These are phyloP conservation scores for Tangara arthus DNA, from an alignment of 2,797 vertebrate species.

Conservation along the genomic window DNA sequence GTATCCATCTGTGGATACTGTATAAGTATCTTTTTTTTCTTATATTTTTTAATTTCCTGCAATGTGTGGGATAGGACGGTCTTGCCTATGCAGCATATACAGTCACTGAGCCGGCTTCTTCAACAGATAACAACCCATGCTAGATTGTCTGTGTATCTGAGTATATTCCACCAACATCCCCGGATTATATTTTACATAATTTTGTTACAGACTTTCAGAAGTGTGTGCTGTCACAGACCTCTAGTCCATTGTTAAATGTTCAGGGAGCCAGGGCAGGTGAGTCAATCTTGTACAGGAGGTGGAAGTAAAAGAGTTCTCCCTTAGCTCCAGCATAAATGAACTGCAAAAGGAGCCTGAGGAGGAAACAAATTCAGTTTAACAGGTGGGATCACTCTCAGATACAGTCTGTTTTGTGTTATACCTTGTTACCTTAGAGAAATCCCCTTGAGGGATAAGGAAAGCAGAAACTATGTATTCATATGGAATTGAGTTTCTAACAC, in stretches of 20 bases:
- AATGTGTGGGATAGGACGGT: not conserved
- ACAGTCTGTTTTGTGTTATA: not conserved
- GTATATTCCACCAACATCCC: not conserved
- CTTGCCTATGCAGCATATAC: rapidly evolving
- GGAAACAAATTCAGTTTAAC: not conserved
- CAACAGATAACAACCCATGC: not conserved
- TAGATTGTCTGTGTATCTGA: not conserved
- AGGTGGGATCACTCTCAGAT: not conserved
- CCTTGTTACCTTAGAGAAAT: not conserved
- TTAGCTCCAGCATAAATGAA: not conserved
- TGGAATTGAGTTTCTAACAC: not conserved
- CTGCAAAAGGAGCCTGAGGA: not conserved
- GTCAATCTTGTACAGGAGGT: not conserved
- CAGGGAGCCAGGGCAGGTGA: not conserved
- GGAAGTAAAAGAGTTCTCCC: not conserved
- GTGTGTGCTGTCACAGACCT: not conserved
- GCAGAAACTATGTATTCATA: not conserved
- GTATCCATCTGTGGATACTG: not conserved
- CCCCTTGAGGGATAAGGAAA: not conserved
- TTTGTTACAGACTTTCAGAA: not conserved
- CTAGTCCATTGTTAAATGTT: not conserved
- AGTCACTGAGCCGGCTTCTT: not conserved
- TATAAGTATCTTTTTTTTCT: not conserved
- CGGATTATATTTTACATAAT: rapidly evolving
- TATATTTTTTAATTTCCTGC: not conserved